These are phyloP conservation scores for Tachina grossa DNA, from an alignment of 2,888 invertebrate species.

Conservation along the genomic window DNA sequence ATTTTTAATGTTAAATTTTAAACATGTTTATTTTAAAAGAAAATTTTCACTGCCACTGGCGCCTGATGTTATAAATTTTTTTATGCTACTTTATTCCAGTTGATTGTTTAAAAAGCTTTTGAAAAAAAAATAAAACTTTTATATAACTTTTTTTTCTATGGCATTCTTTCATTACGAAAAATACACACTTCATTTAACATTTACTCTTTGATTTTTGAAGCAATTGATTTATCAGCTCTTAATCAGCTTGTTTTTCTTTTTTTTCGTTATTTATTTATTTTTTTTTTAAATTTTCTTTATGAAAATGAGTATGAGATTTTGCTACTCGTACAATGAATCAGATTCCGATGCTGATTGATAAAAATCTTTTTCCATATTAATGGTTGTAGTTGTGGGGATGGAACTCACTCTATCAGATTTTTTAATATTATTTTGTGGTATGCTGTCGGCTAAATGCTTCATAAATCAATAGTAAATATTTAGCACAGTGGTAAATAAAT, in stretches of 20 bases:
- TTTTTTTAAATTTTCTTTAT: background rate
- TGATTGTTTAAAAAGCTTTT: background rate
- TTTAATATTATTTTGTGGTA: background rate
- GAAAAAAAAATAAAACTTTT: background rate
- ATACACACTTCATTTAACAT: slow-evolving; percentile 67
- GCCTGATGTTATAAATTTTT: slow-evolving; percentile 1
- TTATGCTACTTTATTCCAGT: background rate
- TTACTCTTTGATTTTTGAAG: slow-evolving; percentile 65
- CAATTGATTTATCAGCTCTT: slow-evolving; percentile 67
- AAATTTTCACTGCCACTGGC: slow-evolving; percentile 48
- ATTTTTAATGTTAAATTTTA: background rate
- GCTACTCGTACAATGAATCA: slow-evolving; percentile 2
- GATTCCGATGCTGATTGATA: slow-evolving; percentile 47
- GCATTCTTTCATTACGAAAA: slow-evolving; percentile 28
- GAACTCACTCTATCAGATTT: background rate
- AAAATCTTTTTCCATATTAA: slow-evolving; percentile 40
- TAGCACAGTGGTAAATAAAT: slow-evolving; percentile 50
- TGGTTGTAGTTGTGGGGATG: background rate
- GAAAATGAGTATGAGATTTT: slow-evolving; percentile 10
- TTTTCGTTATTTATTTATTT: background rate
- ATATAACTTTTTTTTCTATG: background rate
- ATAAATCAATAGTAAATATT: slow-evolving; percentile 60
- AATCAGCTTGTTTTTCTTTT: slow-evolving; percentile 53
- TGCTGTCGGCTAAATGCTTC: slow-evolving; percentile 24
- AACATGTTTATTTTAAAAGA: slow-evolving; percentile 18